phyloP scores from a whole-genome alignment of 2,113 vertebrate genomes.

The Mastomys natalensis region DNA sequence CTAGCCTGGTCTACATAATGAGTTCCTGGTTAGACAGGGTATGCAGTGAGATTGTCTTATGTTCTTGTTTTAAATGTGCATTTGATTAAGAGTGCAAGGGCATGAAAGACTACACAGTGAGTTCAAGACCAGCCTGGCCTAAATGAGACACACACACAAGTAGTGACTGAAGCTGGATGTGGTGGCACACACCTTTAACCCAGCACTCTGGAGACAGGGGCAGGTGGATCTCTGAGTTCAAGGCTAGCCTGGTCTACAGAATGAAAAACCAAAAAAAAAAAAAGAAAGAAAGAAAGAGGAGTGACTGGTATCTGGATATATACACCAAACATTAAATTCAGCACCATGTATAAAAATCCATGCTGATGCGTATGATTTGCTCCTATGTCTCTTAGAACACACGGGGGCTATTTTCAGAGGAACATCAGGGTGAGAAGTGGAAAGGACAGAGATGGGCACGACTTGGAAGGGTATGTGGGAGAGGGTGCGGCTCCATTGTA shows the following conservation, averaged over 20 bases:
- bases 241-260: neutral
- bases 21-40: neutral
- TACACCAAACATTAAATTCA: neutral
- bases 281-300: neutral
- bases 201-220: neutral
- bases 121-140: neutral
- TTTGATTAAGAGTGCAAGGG: neutral
- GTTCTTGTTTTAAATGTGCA: neutral
- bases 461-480: neutral
- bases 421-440: neutral
- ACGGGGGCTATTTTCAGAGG: neutral
- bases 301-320: neutral
- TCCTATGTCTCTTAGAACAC: neutral
- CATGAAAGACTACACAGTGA: neutral
- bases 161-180: neutral
- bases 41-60: neutral
- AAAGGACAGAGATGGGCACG: neutral
- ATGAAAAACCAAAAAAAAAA: neutral
- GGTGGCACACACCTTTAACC: neutral
- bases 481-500: neutral
- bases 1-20: neutral
- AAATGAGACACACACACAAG: neutral
- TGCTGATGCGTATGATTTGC: neutral
- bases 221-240: neutral
- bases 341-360: neutral